Evolutionary conservation across 2,888 invertebrate genomes (phyloP), one percentile per base, ranked within the genome.

Genomic region (Folsomia manolachei): DNA sequence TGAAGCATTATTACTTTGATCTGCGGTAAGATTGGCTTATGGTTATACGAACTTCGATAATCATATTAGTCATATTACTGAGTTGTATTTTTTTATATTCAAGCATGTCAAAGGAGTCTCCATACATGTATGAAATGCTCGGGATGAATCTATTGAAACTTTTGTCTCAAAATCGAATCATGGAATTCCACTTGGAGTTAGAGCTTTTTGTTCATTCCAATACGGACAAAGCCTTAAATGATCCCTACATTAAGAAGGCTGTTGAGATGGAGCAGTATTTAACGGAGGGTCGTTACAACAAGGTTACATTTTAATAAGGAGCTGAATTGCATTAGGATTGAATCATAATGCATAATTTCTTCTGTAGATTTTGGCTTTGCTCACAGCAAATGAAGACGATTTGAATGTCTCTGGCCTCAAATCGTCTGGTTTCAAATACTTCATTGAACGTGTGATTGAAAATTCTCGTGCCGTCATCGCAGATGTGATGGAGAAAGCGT

Each of bases 1-100:
- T 77, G 51, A 77, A 77, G 66, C 69, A 69, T 19, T 77, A 77
- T 51, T 77, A 77, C 67, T 77, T 75, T 69, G 77, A 77, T 19
- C 65, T 75, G 63, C 64, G 27, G 76, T 75, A 75, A 63, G 9
- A 25, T 14, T n/a, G n/a, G n/a, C n/a, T n/a, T n/a, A n/a, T n/a
- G n/a, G n/a, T n/a, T 4, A 23, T 63, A 39, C 19, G 4, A 19
- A 66, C 24, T 27, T 65, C 18, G 26, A 51, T 24, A 21, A 66
- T 67, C 9, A 67, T 25, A 39, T 19, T 1, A 56, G 1, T 39
- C 2, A 63, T 26, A n/a, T 64, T 14, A 11, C n/a, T 21, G 26
- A n/a, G 7, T 25, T n/a, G 11, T 25, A 24, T 61, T n/a, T n/a
- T n/a, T n/a, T n/a, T n/a, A n/a, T n/a, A n/a, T n/a, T n/a, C 27